Percentiles rank a stretch among this genome's conserved stretches.
These are phyloP conservation scores for Lanius collurio DNA, from an alignment of 2,113 vertebrate species.

Conservation along the genomic window DNA sequence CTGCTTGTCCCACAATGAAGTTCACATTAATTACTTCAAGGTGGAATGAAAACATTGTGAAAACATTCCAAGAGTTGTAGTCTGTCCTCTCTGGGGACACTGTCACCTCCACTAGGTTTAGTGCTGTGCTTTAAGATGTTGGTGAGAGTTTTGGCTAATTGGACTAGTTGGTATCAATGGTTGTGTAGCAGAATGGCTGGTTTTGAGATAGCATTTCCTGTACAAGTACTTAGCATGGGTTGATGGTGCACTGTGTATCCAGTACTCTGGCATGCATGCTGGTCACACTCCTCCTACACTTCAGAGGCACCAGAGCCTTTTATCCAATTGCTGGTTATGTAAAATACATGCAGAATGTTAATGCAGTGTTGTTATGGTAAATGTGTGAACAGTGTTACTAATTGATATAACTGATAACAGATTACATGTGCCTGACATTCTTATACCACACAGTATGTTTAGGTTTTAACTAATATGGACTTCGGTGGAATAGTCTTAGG, in stretches of 20 bases:
- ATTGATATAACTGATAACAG: slow-evolving; percentile 67
- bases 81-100: slow-evolving; percentile 22
- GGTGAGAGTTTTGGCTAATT: slow-evolving; percentile 53
- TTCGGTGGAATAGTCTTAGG: slow-evolving; percentile 67
- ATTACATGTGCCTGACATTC: slow-evolving; percentile 71
- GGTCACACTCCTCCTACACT: slow-evolving; percentile 64
- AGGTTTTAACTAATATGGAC: slow-evolving; percentile 62
- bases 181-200: slow-evolving; percentile 60
- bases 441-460: slow-evolving; percentile 69
- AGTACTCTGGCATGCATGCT: slow-evolving; percentile 70
- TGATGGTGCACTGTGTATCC: slow-evolving; percentile 68
- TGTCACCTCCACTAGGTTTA: slow-evolving; percentile 44
- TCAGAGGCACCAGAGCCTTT: slow-evolving; percentile 62
- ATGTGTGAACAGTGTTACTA: slow-evolving; percentile 74
- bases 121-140: slow-evolving; percentile 57
- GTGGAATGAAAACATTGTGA: slow-evolving; percentile 6
- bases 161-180: slow-evolving; percentile 38
- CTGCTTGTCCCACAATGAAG: not conserved
- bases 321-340: slow-evolving; percentile 71
- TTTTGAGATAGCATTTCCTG: slow-evolving; percentile 61
- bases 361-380: slow-evolving; percentile 71
- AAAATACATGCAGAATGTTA: slow-evolving; percentile 72
- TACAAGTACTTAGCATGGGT: slow-evolving; percentile 65
- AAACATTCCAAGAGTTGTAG: slow-evolving; percentile 30
- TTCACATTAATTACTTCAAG: not conserved